These are phyloP conservation scores for Ornithoptera priamus DNA, from an alignment of 2,888 invertebrate genomes.

Conservation along the genomic window DNA sequence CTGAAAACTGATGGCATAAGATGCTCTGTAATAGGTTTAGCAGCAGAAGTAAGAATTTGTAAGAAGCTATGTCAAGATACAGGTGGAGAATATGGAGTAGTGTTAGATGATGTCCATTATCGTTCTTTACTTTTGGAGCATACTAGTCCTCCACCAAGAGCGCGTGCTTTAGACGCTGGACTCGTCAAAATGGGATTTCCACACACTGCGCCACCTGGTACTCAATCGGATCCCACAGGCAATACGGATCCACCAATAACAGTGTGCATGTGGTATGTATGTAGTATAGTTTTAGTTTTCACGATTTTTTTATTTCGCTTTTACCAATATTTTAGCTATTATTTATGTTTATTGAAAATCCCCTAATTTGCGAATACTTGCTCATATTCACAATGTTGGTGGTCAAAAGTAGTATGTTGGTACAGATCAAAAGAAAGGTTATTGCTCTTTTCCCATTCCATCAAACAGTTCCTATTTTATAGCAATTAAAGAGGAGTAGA, in stretches of 20 bases:
- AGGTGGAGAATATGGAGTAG: slow-evolving; percentile 90
- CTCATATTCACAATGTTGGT: too few species aligned
- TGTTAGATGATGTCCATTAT: slow-evolving; percentile 88
- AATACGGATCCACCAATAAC: slow-evolving; percentile 85
- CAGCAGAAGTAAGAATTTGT: slow-evolving; percentile 96
- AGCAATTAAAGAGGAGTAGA: too few species aligned
- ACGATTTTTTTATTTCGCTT: background rate
- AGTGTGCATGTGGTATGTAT: slow-evolving; percentile 93
- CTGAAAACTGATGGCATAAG: slow-evolving; percentile 91
- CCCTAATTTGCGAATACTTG: too few species aligned
- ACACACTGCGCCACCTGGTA: slow-evolving; percentile 83
- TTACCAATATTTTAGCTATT: too few species aligned
- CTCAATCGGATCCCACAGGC: slow-evolving; percentile 56
- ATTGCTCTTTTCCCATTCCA: too few species aligned
- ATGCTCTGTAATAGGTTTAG: slow-evolving; percentile 96
- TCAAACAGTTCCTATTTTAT: too few species aligned
- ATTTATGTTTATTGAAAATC: too few species aligned
- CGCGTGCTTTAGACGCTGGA: slow-evolving; percentile 83
- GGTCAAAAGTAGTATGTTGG: too few species aligned
- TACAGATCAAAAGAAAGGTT: too few species aligned
- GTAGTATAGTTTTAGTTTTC: background rate
- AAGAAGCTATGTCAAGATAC: slow-evolving; percentile 92
- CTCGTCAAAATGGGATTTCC: slow-evolving; percentile 98
- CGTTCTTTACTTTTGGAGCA: slow-evolving; percentile 79
- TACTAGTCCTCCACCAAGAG: slow-evolving; percentile 81